Evolutionary conservation across 2,888 invertebrate species (phyloP), one percentile per base, ranked within the genome.

Genomic region (Leistus spinibarbis): DNA sequence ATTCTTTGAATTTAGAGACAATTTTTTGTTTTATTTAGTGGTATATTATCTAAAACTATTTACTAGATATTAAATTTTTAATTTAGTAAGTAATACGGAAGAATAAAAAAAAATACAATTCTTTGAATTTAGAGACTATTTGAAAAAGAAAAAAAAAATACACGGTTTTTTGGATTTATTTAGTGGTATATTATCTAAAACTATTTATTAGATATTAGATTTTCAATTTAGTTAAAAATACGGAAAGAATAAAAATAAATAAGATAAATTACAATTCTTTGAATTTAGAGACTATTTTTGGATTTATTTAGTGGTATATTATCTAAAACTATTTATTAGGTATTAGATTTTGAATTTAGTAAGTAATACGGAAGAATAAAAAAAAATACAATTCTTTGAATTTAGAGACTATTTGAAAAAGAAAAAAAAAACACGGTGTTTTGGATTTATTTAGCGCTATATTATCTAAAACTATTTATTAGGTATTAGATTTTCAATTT

Each of bases 351-450:
- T 54, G n/a, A 54, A 54, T 16, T 16, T 16, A 5, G n/a, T 54
- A 16, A 54, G 17, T 17, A 16, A 54, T 54, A 54, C 13, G 17
- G n/a, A n/a, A n/a, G n/a, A n/a, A n/a, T n/a, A n/a, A 24, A 69
- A 64, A 24, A 24, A 64, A 64, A 9, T 5, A 9, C 40, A 83
- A 83, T n/a, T 81, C 76, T n/a, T n/a, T n/a, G n/a, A n/a, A n/a
- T n/a, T n/a, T n/a, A n/a, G n/a, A n/a, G n/a, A n/a, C n/a, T n/a
- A 20, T 20, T n/a, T 54, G n/a, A n/a, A n/a, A n/a, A n/a, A n/a
- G n/a, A n/a, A n/a, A n/a, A n/a, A n/a, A n/a, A n/a, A n/a, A n/a
- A n/a, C n/a, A n/a, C n/a, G 24, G 24, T 17, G 16, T 17, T 56
- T 24, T 17, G 13, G 10, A 17, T 17, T 17, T 72, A 16, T 16